Conservation (phyloP, 2,888 invertebrate species). For the Ophion slaviceki region DNA sequence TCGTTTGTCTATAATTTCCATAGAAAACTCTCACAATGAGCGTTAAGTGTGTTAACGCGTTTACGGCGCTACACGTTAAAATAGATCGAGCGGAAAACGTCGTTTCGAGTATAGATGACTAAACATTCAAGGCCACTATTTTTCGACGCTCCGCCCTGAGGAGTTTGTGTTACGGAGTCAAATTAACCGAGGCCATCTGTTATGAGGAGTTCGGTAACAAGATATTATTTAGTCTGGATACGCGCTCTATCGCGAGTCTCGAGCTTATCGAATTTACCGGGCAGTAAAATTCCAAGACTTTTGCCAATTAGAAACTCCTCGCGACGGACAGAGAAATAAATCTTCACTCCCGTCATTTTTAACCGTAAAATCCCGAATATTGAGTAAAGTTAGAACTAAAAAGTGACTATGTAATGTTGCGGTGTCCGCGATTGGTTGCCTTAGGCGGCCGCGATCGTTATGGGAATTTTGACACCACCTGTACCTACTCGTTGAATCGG, state of each 20-base stretch:
- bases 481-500: conserved; percentile 68
- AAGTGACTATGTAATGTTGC: background rate
- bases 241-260: background rate
- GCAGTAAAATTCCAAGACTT: background rate
- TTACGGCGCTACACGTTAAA: conserved; percentile 16
- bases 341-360: background rate
- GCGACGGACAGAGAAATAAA: background rate
- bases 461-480: conserved; percentile 65
- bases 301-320: background rate
- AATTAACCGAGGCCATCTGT: conserved; percentile 36
- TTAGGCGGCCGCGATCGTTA: background rate
- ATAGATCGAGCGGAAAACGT: conserved; percentile 25
- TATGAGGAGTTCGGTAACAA: conserved; percentile 1
- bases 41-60: background rate
- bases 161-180: conserved; percentile 26
- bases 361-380: background rate
- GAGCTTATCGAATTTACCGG: background rate
- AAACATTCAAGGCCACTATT: conserved; percentile 18
- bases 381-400: background rate
- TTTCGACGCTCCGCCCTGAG: background rate
- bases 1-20: background rate
- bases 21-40: background rate
- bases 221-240: conserved; percentile 31
- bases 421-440: background rate
- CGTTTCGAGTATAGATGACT: background rate